A percentile compares a stretch with the other conserved stretches of the same genome.
phyloP scores from a whole-genome alignment of 2,888 invertebrate genomes.

The Tetragnatha montana region DNA sequence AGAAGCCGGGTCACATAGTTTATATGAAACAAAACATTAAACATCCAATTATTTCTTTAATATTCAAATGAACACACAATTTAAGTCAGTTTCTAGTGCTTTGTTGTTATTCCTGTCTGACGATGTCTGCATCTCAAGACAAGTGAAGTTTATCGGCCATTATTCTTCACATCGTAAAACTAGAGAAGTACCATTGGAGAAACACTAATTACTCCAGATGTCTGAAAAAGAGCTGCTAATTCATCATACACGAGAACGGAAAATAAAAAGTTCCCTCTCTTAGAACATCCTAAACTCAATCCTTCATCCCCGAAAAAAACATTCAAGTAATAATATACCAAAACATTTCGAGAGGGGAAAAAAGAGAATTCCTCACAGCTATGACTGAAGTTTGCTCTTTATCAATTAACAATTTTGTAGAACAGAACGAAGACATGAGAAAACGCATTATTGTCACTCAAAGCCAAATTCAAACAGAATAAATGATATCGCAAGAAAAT shows the following conservation, averaged over 20 bases:
- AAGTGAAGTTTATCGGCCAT: not conserved
- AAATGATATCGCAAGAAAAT: too few species aligned
- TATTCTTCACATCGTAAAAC: too few species aligned
- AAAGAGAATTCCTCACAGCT: not conserved
- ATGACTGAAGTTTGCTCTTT: not conserved
- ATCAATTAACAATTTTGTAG: not conserved
- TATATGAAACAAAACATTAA: too few species aligned
- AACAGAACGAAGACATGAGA: not conserved
- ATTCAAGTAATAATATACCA: not conserved
- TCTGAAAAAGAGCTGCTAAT: not conserved
- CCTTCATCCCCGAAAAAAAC: not conserved
- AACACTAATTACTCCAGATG: not conserved
- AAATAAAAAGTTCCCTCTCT: not conserved
- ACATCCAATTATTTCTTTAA: too few species aligned
- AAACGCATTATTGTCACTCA: too few species aligned
- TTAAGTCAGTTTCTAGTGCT: too few species aligned
- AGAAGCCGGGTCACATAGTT: too few species aligned
- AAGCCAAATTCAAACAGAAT: too few species aligned
- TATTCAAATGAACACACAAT: too few species aligned
- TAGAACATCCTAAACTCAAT: not conserved
- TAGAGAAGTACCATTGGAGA: too few species aligned
- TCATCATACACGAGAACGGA: not conserved
- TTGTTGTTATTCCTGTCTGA: too few species aligned
- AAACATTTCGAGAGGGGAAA: not conserved
- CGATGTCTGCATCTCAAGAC: too few species aligned